These are phyloP conservation scores for Parnassius apollo DNA, from an alignment of 2,888 invertebrate species.

Conservation along the genomic window DNA sequence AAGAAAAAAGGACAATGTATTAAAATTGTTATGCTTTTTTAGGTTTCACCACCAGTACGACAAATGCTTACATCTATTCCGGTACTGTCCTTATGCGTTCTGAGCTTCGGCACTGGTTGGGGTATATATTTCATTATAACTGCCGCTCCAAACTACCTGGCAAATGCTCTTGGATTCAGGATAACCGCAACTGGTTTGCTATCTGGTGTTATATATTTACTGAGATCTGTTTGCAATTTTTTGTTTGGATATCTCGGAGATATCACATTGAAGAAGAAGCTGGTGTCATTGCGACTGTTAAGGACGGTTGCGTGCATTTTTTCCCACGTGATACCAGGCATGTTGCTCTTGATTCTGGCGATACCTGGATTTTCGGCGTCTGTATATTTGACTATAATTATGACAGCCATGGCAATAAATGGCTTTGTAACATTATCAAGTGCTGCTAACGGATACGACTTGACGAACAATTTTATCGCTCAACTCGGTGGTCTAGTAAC, in stretches of 20 bases:
- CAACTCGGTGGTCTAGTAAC: constrained; percentile 83
- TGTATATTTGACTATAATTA: constrained; percentile 63
- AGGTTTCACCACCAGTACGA: constrained; percentile 78
- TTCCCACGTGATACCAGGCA: constrained; percentile 56
- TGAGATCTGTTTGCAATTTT: constrained; percentile 30
- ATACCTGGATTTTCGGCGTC: neutral
- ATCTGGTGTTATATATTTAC: constrained; percentile 35
- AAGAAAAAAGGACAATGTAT: too few species aligned
- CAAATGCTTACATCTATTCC: constrained; percentile 79
- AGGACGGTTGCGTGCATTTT: constrained; percentile 76
- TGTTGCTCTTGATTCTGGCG: constrained; percentile 26
- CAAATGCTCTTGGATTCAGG: constrained; percentile 82
- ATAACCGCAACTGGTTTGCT: constrained; percentile 35
- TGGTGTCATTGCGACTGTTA: constrained; percentile 45
- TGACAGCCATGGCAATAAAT: constrained; percentile 77
- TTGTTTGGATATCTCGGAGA: constrained; percentile 34
- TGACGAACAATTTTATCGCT: constrained; percentile 85
- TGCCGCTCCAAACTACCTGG: constrained; percentile 83
- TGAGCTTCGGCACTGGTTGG: constrained; percentile 85
- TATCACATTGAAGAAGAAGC: constrained; percentile 40
- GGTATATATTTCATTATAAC: constrained; percentile 84
- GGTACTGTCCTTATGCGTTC: constrained; percentile 78
- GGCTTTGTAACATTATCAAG: constrained; percentile 70
- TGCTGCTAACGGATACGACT: constrained; percentile 79
- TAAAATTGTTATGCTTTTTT: constrained; percentile 22